A percentile compares a stretch with the other conserved stretches of the same genome.
Evolutionary conservation across 92 coral and sea anemone species (phyloP).

Genomic region (Parazoanthus swiftii): DNA sequence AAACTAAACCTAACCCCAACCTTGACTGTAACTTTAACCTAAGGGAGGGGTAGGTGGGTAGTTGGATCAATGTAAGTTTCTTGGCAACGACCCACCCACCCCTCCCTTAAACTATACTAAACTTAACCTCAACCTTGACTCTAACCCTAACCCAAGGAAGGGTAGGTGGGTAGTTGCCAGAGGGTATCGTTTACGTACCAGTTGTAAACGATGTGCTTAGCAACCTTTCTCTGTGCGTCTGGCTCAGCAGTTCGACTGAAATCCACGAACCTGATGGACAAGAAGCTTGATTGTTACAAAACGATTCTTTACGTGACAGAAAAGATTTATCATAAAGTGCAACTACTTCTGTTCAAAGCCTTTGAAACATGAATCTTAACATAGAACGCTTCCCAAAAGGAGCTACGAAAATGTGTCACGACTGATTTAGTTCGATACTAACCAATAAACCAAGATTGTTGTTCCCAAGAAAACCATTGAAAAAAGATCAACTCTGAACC

Average conservation of each 20-base stretch:
- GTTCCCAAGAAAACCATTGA: neutral
- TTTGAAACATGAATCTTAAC: neutral
- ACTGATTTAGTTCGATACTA: no score
- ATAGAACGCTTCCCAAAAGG: neutral
- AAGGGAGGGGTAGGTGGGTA: no score
- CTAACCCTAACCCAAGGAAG: no score
- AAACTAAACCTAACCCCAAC: no score
- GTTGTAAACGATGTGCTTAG: slow-evolving; percentile 46
- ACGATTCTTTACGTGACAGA: neutral
- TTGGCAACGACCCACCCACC: no score
- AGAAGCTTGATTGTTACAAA: neutral
- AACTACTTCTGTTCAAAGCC: neutral
- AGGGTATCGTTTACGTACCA: slow-evolving; percentile 48
- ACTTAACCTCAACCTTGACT: no score
- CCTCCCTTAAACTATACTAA: no score
- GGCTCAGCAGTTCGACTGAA: slow-evolving; percentile 61
- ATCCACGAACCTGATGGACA: slow-evolving; percentile 53
- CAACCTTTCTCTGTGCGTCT: slow-evolving; percentile 50
- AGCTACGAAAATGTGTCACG: no score
- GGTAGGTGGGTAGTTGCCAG: no score
- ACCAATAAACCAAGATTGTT: neutral
- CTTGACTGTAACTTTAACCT: no score
- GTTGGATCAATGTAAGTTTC: no score
- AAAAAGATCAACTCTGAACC: neutral
- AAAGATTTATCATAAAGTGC: neutral